Conservation (phyloP, 2,888 invertebrate species). For the Micoletzkya japonica region DNA sequence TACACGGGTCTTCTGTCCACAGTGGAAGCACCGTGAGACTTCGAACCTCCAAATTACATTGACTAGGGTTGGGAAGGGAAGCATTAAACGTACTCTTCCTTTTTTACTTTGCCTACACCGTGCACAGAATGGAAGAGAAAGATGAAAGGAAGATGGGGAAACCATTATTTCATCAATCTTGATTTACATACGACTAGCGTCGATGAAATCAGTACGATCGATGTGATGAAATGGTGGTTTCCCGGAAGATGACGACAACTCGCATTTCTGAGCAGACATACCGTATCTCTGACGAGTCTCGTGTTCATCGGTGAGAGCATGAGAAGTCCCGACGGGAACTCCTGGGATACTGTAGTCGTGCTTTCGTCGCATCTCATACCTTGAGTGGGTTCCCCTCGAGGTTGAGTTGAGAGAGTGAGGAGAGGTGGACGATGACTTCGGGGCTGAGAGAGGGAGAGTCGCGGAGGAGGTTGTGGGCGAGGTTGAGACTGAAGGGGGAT, state of each 20-base stretch:
- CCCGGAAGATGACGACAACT: slow-evolving; percentile 37
- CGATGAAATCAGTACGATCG: slow-evolving; percentile 29
- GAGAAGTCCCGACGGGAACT: slow-evolving; percentile 44
- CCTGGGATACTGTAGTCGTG: slow-evolving; percentile 38
- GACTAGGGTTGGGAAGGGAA: no score
- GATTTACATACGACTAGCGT: no score
- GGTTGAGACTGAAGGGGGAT: slow-evolving; percentile 31
- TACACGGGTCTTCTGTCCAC: slow-evolving; percentile 54
- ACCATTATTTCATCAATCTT: no score
- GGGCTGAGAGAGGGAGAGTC: slow-evolving; percentile 39
- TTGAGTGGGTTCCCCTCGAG: slow-evolving; percentile 48
- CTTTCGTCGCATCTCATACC: slow-evolving; percentile 26
- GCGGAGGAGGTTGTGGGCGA: slow-evolving; percentile 45
- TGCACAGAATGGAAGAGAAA: no score
- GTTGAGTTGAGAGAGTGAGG: slow-evolving; percentile 40
- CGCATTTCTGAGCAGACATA: no score
- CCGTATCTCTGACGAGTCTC: slow-evolving; percentile 41
- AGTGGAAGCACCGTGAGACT: slow-evolving; percentile 51
- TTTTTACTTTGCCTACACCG: no score
- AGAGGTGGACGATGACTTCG: slow-evolving; percentile 41
- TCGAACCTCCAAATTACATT: slow-evolving; percentile 30
- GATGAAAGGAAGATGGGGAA: no score
- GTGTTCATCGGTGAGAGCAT: slow-evolving; percentile 43
- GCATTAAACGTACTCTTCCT: no score
- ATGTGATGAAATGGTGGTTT: no score